Base-by-base conservation (phyloP, 2,888 invertebrate species). In the Ditylenchus weischeri region DNA sequence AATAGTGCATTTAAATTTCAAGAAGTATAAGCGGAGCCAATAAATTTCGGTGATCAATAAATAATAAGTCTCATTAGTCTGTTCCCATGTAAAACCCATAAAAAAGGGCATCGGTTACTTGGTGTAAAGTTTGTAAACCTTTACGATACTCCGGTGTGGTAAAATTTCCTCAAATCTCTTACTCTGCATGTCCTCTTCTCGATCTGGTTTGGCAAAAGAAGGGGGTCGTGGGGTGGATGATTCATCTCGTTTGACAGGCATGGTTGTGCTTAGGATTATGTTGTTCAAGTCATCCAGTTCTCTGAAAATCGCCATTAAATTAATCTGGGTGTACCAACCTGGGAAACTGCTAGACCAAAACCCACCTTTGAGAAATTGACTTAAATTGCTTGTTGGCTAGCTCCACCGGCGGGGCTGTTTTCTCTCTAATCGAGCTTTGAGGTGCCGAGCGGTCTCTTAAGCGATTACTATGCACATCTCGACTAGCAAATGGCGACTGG, bases 221-320 rank as follows among this genome's bases (percentile, higher is more conserved):
- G 19, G 63, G 23, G 57, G 69, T 23, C 59, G 70, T 57, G 47
- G 72, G 72, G 43, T 68, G 69, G 11, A 67, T 64, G 29, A 43
- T 6, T 1, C 15, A 43, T 43, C 43, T 70, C 67, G 60, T 57
- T 51, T 38, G 72, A 72, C 35, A 59, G 62, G 49, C 59, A 60
- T 5, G 62, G 49, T 8, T 60, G 35, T 13, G 60, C 61, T 18
- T 66, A 77, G 73, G 23, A 78, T 69, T 10, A 78, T 69, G 61
- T 77, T 76, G 62, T 79, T 76, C 47, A 79, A 66, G 1, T 75
- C 75, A 64, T 78, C 79, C 11, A 74, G 47, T 23, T 73, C 70
- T 23, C 66, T 72, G 36, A 7, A 69, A 70, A 4, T 29, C 29
- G 5, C 29, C 29, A 29, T 29, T 29, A 29, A 29, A 29, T 29